A percentile compares a stretch with the other conserved stretches of the same genome.
These are phyloP conservation scores for Tragelaphus scriptus DNA, from an alignment of 2,113 vertebrate genomes.

Conservation along the genomic window DNA sequence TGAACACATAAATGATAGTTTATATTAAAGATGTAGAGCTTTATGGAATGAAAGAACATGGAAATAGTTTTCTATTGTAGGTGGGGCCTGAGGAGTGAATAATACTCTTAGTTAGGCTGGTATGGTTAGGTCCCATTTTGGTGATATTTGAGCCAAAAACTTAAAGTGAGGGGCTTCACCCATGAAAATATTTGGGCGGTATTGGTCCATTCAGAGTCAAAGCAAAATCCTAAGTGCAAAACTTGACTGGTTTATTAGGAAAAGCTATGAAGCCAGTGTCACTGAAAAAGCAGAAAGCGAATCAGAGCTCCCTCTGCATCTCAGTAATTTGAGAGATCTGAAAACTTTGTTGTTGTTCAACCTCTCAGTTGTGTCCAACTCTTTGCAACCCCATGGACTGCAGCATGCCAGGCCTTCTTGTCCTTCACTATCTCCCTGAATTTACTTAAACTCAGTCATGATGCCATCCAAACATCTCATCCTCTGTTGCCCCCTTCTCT, in stretches of 20 bases:
- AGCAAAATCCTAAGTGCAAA: background rate
- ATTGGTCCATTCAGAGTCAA: background rate
- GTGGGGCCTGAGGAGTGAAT: fast-evolving
- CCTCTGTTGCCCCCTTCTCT: background rate
- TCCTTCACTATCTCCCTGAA: background rate
- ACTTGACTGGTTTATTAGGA: background rate
- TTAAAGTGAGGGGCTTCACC: background rate
- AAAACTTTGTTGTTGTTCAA: background rate
- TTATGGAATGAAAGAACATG: background rate
- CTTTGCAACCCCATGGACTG: background rate
- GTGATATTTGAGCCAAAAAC: background rate
- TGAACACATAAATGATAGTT: background rate
- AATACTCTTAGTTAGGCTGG: background rate
- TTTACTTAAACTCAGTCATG: background rate
- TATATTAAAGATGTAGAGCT: background rate
- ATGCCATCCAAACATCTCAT: background rate
- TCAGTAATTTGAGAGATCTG: background rate
- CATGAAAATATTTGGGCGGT: background rate
- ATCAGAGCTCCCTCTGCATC: background rate
- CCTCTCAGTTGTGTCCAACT: background rate
- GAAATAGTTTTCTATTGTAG: background rate
- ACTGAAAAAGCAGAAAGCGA: fast-evolving
- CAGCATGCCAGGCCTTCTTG: background rate
- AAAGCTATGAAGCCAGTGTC: background rate
- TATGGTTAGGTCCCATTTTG: background rate